These are phyloP conservation scores for Hanleya hanleyi DNA, from an alignment of 2,888 invertebrate species.

Conservation along the genomic window DNA sequence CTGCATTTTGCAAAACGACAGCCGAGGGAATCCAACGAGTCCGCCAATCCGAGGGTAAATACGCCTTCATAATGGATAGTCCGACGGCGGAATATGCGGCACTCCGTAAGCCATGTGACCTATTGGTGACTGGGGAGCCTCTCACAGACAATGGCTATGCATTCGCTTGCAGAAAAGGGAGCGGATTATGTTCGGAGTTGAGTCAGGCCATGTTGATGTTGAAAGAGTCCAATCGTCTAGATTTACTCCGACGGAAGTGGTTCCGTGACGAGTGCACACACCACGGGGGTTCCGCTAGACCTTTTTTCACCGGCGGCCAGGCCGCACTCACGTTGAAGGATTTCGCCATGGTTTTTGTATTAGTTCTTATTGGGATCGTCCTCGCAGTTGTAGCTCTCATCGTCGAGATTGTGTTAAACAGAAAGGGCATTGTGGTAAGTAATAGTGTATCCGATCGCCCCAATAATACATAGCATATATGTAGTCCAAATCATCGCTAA, in stretches of 20 bases:
- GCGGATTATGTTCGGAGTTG: conserved; percentile 25
- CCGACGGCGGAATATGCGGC: conserved; percentile 31
- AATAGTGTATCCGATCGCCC: too few relatives aligned
- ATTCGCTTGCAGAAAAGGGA: conserved; percentile 38
- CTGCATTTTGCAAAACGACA: neutral
- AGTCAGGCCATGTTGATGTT: neutral
- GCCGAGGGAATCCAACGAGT: conserved; percentile 33
- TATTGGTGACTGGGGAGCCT: conserved; percentile 37
- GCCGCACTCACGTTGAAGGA: too few relatives aligned
- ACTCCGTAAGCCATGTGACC: conserved; percentile 36
- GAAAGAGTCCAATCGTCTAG: neutral
- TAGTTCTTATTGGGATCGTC: too few relatives aligned
- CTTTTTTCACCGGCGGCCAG: too few relatives aligned
- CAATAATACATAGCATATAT: too few relatives aligned
- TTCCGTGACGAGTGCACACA: neutral
- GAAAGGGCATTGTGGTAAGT: too few relatives aligned
- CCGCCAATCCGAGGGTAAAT: conserved; percentile 26
- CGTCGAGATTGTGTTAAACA: too few relatives aligned
- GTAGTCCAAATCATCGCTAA: too few relatives aligned
- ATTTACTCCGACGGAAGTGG: neutral
- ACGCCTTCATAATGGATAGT: conserved; percentile 39
- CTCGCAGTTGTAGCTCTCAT: too few relatives aligned
- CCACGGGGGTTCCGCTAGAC: too few relatives aligned
- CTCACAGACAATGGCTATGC: conserved; percentile 29
- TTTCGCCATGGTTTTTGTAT: too few relatives aligned